phyloP scores from a whole-genome alignment of 2,888 invertebrate genomes.

The Fabriciana adippe region DNA sequence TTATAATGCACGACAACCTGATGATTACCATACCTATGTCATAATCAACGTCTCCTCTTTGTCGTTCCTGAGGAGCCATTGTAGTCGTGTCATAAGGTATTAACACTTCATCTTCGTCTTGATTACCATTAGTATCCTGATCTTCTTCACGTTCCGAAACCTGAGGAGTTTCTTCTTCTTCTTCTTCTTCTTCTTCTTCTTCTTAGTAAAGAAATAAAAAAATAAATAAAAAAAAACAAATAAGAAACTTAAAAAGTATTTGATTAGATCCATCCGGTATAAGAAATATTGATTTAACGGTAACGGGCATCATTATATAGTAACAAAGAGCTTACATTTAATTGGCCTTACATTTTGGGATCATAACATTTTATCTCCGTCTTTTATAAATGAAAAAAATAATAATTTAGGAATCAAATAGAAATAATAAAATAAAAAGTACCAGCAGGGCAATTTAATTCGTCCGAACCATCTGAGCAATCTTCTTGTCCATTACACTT shows the following conservation, averaged over 20 bases:
- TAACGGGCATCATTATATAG: too few relatives aligned
- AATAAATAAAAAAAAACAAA: conserved; percentile 4
- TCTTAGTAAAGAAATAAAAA: too few relatives aligned
- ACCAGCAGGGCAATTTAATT: conserved; percentile 51
- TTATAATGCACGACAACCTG: background rate
- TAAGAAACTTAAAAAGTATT: conserved; percentile 5
- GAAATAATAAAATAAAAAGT: conserved; percentile 27
- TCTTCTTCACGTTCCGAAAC: too few relatives aligned
- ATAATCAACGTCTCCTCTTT: conserved; percentile 8
- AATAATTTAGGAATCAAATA: background rate
- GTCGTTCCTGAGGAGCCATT: background rate
- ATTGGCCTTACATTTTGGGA: too few relatives aligned
- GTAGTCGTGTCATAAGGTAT: background rate
- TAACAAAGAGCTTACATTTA: too few relatives aligned
- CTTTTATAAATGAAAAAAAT: conserved; percentile 15
- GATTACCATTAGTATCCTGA: too few relatives aligned
- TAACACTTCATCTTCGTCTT: conserved; percentile 9
- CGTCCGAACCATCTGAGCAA: conserved; percentile 75
- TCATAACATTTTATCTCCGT: background rate
- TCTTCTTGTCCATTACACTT: conserved; percentile 71
- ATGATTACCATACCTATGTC: conserved; percentile 2
- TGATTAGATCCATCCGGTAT: too few relatives aligned
- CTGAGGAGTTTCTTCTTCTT: too few relatives aligned
- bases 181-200: too few relatives aligned
- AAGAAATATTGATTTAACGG: too few relatives aligned